Conservation (phyloP, 2,797 vertebrate genomes). For the Falco cherrug region DNA sequence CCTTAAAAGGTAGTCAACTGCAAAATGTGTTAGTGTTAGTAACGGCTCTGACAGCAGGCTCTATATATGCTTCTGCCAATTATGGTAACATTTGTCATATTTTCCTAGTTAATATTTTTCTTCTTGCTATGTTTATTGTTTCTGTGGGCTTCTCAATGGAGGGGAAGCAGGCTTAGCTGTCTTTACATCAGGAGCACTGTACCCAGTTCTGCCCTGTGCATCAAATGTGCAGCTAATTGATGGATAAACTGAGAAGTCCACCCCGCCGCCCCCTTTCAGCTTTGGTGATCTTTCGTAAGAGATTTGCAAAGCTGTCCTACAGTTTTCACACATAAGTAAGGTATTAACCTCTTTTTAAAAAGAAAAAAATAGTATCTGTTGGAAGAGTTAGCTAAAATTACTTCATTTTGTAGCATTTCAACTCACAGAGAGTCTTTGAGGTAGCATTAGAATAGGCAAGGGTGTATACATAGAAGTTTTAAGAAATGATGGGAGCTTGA, state of each 20-base stretch:
- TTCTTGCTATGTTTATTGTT: not conserved
- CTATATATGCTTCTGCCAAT: constrained; percentile 11
- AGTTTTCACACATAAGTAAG: not conserved
- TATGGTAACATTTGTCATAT: constrained; percentile 50
- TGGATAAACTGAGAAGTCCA: not conserved
- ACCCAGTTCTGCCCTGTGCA: not conserved
- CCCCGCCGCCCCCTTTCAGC: not conserved
- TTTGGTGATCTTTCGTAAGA: not conserved
- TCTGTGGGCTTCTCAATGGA: not conserved
- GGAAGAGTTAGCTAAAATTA: not conserved
- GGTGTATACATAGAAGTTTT: not conserved
- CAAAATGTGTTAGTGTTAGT: not conserved
- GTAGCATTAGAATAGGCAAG: not conserved
- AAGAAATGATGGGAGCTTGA: constrained; percentile 4
- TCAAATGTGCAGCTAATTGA: not conserved
- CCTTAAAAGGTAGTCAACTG: constrained; percentile 24
- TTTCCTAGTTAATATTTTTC: constrained; percentile 49
- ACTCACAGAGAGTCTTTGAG: not conserved
- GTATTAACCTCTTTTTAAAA: not conserved
- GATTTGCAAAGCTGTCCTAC: not conserved
- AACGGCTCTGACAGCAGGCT: not conserved
- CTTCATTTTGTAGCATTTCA: not conserved
- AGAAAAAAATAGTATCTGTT: not conserved
- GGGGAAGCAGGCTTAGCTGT: not conserved
- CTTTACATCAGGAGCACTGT: not conserved